Evolutionary conservation across 2,888 invertebrate species (phyloP).

Genomic region (Diplolepis rosae): DNA sequence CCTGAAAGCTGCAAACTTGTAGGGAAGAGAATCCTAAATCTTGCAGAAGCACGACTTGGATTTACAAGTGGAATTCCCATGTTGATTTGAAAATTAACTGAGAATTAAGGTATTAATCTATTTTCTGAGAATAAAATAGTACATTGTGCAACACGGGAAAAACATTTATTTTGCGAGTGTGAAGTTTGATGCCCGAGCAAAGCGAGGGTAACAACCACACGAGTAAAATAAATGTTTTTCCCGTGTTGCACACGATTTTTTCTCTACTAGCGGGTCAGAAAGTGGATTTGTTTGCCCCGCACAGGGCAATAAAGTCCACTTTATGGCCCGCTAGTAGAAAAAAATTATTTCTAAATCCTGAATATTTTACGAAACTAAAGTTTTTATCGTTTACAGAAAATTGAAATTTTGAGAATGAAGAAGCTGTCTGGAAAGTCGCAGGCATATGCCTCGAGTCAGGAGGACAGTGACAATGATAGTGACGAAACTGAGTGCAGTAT

Average conservation of each 20-base stretch:
- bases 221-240: no score
- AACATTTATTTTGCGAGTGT: no score
- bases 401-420: slow-evolving; percentile 60
- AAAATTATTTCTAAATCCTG: not conserved
- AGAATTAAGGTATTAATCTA: slow-evolving; percentile 10
- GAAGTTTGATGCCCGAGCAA: no score
- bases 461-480: slow-evolving; percentile 71
- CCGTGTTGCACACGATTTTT: no score
- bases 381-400: not conserved
- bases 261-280: no score
- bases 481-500: slow-evolving; percentile 72
- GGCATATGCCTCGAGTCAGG: slow-evolving; percentile 68
- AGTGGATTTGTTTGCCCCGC: no score
- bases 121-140: no score
- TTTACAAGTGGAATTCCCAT: slow-evolving; percentile 59
- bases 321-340: no score
- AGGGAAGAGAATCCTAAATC: slow-evolving; percentile 59
- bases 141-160: no score
- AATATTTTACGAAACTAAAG: no score
- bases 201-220: no score
- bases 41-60: slow-evolving; percentile 61
- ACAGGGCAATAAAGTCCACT: no score
- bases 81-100: slow-evolving; percentile 33
- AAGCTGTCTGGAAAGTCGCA: slow-evolving; percentile 59
- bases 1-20: slow-evolving; percentile 52